These are phyloP conservation scores for Tiphia femorata DNA, from an alignment of 2,888 invertebrate species.

Conservation along the genomic window DNA sequence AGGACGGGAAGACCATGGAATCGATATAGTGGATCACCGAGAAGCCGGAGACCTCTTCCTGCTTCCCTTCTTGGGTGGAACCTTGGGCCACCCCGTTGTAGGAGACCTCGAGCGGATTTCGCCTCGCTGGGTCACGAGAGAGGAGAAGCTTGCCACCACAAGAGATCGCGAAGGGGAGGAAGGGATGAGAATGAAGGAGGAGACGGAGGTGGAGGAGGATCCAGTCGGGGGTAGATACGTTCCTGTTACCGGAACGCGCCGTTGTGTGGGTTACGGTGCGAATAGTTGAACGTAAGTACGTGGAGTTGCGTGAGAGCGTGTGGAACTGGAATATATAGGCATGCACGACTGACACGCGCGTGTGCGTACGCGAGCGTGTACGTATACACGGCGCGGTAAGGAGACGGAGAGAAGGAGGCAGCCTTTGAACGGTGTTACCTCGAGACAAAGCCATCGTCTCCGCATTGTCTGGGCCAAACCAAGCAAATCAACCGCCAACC, in stretches of 20 bases:
- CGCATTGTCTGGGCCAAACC: constrained; percentile 62
- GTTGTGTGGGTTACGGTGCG: too few relatives aligned
- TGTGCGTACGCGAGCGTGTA: constrained; percentile 9
- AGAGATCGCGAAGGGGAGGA: not conserved
- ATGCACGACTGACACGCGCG: too few relatives aligned
- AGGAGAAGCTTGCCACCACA: constrained; percentile 15
- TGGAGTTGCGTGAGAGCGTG: not conserved
- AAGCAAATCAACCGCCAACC: constrained; percentile 62
- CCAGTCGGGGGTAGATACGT: not conserved
- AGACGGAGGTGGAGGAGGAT: not conserved
- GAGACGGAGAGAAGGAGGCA: constrained; percentile 36
- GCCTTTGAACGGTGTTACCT: constrained; percentile 59
- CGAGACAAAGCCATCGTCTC: constrained; percentile 63
- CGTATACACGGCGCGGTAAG: constrained; percentile 1
- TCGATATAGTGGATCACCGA: constrained; percentile 26
- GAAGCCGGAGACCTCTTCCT: constrained; percentile 25
- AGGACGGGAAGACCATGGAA: constrained; percentile 1
- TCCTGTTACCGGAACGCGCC: not conserved
- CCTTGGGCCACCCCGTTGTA: too few relatives aligned
- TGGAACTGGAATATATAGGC: too few relatives aligned
- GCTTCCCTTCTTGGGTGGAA: too few relatives aligned
- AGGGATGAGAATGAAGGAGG: not conserved
- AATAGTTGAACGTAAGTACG: not conserved
- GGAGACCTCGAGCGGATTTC: constrained; percentile 27
- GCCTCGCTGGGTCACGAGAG: constrained; percentile 1